A percentile compares a stretch with the other conserved stretches of the same genome.
These are phyloP conservation scores for Galendromus occidentalis DNA, from an alignment of 1,140 invertebrate species.

Conservation along the genomic window DNA sequence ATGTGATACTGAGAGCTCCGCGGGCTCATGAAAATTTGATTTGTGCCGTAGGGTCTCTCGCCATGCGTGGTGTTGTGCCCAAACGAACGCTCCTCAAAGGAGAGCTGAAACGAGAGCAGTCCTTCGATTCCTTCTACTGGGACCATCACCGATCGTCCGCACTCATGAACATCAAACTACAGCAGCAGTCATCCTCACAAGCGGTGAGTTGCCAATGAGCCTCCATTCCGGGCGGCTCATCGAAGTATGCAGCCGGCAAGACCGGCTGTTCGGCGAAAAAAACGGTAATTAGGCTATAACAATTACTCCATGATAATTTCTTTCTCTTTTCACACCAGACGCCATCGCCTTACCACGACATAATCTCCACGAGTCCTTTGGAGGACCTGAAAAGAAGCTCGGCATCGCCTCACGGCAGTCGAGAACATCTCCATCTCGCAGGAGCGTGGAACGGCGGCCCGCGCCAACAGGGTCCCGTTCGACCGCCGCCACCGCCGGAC, in stretches of 20 bases:
- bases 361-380: neutral
- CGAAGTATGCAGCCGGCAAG: too few species aligned
- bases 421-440: slow-evolving; percentile 1
- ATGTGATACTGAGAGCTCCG: neutral
- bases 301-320: too few species aligned
- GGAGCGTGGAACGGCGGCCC: neutral
- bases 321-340: too few species aligned
- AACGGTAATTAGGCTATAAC: too few species aligned
- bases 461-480: neutral
- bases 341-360: too few species aligned
- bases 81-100: slow-evolving; percentile 17
- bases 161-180: slow-evolving; percentile 1
- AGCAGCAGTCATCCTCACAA: neutral
- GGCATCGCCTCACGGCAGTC: neutral
- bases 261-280: too few species aligned
- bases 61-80: slow-evolving; percentile 18
- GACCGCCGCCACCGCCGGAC: neutral
- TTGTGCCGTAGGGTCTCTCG: neutral
- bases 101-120: slow-evolving; percentile 22
- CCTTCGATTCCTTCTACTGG: slow-evolving; percentile 23
- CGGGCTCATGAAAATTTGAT: neutral
- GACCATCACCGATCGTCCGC: slow-evolving; percentile 16
- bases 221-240: too few species aligned
- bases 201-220: too few species aligned
- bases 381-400: neutral